These are phyloP conservation scores for Tachysurus fulvidraco DNA, from an alignment of 2,113 vertebrate genomes.

Conservation along the genomic window DNA sequence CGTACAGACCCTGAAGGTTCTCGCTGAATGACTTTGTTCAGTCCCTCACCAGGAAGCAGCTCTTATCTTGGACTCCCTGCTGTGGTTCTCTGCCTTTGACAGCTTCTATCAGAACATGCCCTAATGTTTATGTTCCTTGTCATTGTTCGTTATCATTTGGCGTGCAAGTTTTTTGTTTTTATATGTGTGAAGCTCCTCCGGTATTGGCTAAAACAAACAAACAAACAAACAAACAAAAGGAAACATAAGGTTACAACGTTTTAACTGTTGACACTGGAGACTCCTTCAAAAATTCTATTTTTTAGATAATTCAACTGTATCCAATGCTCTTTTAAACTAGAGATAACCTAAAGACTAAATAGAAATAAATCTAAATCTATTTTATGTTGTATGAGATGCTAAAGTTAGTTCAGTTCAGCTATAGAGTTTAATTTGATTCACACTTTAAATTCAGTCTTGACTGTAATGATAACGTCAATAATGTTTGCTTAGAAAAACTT, in stretches of 20 bases:
- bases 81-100: constrained; percentile 17
- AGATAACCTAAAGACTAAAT: background rate
- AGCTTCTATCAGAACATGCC: constrained; percentile 24
- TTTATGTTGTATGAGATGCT: background rate
- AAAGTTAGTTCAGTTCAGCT: background rate
- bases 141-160: background rate
- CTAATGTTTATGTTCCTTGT: constrained; percentile 33
- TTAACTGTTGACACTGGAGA: background rate
- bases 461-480: background rate
- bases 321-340: background rate
- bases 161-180: background rate
- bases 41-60: constrained; percentile 1
- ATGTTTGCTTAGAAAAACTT: background rate
- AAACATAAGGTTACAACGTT: background rate
- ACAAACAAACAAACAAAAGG: background rate
- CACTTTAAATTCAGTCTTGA: background rate
- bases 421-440: background rate
- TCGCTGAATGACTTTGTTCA: constrained; percentile 41
- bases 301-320: background rate
- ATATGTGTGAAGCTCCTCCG: constrained; percentile 21
- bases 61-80: constrained; percentile 35
- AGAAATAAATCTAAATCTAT: background rate
- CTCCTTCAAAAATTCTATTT: background rate
- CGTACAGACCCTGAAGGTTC: constrained; percentile 25
- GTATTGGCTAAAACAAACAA: constrained; percentile 1